Evolutionary conservation across 2,888 invertebrate genomes (phyloP).

Genomic region (Sarcophaga subvicina): DNA sequence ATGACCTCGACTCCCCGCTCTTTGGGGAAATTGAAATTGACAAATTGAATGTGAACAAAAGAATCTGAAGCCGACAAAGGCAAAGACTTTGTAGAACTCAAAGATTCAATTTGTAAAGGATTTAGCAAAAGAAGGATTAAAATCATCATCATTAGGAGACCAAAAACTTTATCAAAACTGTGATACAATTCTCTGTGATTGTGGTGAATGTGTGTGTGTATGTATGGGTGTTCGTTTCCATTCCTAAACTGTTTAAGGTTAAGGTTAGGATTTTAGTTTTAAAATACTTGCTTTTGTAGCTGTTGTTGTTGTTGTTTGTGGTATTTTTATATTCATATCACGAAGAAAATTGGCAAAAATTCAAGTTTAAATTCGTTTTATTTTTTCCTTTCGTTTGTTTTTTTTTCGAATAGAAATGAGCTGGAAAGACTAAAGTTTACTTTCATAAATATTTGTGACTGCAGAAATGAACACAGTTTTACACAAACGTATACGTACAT

Average conservation of each 20-base stretch:
- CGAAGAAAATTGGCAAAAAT: conserved; percentile 48
- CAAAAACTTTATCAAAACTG: no score
- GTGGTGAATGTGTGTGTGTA: neutral
- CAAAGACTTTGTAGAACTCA: neutral
- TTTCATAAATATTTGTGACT: conserved; percentile 8
- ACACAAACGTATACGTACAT: no score
- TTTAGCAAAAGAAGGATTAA: conserved; percentile 55
- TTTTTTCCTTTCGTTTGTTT: no score
- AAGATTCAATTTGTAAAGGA: conserved; percentile 56
- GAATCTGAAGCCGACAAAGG: conserved; percentile 1
- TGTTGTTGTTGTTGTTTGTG: conserved; percentile 3
- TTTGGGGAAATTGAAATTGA: neutral
- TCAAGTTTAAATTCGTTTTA: conserved; percentile 21
- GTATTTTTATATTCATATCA: conserved; percentile 37
- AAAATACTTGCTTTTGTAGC: conserved; percentile 3
- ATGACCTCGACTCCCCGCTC: neutral
- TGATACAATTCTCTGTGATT: neutral
- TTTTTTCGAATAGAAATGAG: no score
- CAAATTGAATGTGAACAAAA: neutral
- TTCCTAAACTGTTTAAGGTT: no score
- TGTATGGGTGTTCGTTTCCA: no score
- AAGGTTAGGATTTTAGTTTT: no score
- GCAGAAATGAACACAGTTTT: neutral
- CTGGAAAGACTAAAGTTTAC: conserved; percentile 13
- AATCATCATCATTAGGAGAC: conserved; percentile 13